These are phyloP conservation scores for Xyliphius kryptos DNA, from an alignment of 2,113 vertebrate genomes.

Conservation along the genomic window DNA sequence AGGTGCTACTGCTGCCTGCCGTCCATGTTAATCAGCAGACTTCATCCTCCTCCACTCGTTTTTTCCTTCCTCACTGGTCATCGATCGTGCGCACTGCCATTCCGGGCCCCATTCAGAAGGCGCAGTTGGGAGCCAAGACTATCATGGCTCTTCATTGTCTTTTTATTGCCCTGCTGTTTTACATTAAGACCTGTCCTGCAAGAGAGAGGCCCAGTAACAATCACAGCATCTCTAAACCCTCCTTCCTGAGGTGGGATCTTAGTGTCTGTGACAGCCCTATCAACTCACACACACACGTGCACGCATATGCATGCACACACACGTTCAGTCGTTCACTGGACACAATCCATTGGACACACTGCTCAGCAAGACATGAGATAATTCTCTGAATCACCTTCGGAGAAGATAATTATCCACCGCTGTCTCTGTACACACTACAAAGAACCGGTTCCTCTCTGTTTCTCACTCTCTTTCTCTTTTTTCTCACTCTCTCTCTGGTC, in stretches of 20 bases:
- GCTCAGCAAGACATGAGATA: slow-evolving; percentile 37
- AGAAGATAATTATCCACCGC: slow-evolving; percentile 41
- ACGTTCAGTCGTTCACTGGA: slow-evolving; percentile 32
- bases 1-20: slow-evolving; percentile 33
- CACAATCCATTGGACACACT: slow-evolving; percentile 38
- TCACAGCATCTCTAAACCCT: slow-evolving; percentile 37
- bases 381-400: slow-evolving; percentile 41
- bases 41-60: slow-evolving; percentile 27
- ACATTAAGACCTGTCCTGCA: slow-evolving; percentile 48
- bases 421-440: slow-evolving; percentile 22
- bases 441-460: no score
- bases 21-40: slow-evolving; percentile 39
- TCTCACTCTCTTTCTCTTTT: no score
- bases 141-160: slow-evolving; percentile 50
- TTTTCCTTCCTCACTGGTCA: slow-evolving; percentile 22
- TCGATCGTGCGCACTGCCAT: slow-evolving; percentile 34
- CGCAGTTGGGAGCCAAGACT: slow-evolving; percentile 32
- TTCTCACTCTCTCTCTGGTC: no score
- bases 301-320: slow-evolving; percentile 20
- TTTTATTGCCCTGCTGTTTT: slow-evolving; percentile 50
- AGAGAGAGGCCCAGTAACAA: slow-evolving; percentile 33
- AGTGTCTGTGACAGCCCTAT: slow-evolving; percentile 40
- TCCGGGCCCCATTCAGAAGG: slow-evolving; percentile 32
- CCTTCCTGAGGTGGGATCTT: slow-evolving; percentile 29
- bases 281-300: slow-evolving; percentile 17